Evolutionary conservation across 2,888 invertebrate species (phyloP), one percentile per base, ranked within the genome.

Genomic region (Erebia aethiops): DNA sequence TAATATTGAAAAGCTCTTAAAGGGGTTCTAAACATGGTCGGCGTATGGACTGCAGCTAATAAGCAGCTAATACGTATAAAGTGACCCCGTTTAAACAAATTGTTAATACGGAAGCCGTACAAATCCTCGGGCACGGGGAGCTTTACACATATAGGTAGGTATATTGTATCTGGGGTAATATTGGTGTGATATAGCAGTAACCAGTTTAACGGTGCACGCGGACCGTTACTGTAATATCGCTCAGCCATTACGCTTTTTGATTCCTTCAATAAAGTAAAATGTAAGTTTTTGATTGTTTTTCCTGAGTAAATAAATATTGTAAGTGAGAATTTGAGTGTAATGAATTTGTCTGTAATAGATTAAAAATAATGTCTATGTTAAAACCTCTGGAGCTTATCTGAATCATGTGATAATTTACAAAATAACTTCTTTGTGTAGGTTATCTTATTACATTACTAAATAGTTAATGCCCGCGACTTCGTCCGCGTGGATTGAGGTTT

Each of bases 181-280:
- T 84, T 84, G 81, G 81, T 79, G 80, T 79, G 76, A 80, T 78
- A 74, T 75, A 71, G 77, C 74, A 75, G 77, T 80, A 89, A 87
- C 87, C 85, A 81, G 88, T 89, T 89, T 90, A 89, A 90, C 90
- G 88, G 90, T 87, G 80, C 78, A 76, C 73, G 69, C 75, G 80
- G 77, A 88, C 89, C 89, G 89, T 88, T 90, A 88, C 84, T 85
- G 88, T 85, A 80, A 87, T 87, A 86, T 87, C 80, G 81, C 79
- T 67, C 57, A 67, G 82, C 79, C 81, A 71, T 68, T 61, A 62
- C 63, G 21, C 58, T 60, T 68, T 65, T 71, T 49, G 69, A 72
- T 69, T 66, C 62, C 66, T 69, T 69, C 41, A 51, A 46, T 67
- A 14, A 18, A 54, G 49, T 16, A 51, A 46, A 51, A 18, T 46